Percentiles rank a stretch among this genome's conserved stretches.
phyloP scores from a whole-genome alignment of 2,888 invertebrate genomes.

The Oscheius onirici region DNA sequence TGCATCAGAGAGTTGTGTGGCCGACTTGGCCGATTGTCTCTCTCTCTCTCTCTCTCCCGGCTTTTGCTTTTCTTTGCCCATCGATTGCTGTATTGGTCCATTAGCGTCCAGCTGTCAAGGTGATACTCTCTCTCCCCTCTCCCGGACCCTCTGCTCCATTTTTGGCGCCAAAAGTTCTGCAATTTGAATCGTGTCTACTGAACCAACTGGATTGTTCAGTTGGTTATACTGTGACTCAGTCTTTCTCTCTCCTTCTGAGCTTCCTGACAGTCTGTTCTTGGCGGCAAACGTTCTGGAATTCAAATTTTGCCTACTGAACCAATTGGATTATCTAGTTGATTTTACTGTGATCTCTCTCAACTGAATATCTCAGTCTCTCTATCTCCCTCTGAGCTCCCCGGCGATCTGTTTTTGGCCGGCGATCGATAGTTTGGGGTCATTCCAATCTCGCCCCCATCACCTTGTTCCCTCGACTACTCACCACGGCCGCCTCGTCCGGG shows the following conservation, averaged over 20 bases:
- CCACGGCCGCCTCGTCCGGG: neutral
- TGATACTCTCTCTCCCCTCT: constrained; percentile 17
- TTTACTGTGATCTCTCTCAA: neutral
- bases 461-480: constrained; percentile 15
- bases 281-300: too few species aligned
- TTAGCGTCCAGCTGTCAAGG: constrained; percentile 32
- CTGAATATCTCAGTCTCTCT: neutral
- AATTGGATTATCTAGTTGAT: neutral
- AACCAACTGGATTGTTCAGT: neutral
- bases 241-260: neutral
- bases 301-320: too few species aligned
- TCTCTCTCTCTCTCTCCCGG: neutral
- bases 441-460: constrained; percentile 26
- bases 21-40: constrained; percentile 27
- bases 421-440: constrained; percentile 29
- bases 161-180: neutral
- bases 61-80: constrained; percentile 29
- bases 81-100: constrained; percentile 32
- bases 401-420: constrained; percentile 24
- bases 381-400: neutral
- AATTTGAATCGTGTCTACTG: neutral
- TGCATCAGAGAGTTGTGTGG: neutral
- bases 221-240: neutral
- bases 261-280: constrained; percentile 9
- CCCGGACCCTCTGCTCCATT: neutral